Percentiles rank a stretch among this genome's conserved stretches.
Conservation (phyloP, 2,797 vertebrate species). For the Peromyscus melanophrys region DNA sequence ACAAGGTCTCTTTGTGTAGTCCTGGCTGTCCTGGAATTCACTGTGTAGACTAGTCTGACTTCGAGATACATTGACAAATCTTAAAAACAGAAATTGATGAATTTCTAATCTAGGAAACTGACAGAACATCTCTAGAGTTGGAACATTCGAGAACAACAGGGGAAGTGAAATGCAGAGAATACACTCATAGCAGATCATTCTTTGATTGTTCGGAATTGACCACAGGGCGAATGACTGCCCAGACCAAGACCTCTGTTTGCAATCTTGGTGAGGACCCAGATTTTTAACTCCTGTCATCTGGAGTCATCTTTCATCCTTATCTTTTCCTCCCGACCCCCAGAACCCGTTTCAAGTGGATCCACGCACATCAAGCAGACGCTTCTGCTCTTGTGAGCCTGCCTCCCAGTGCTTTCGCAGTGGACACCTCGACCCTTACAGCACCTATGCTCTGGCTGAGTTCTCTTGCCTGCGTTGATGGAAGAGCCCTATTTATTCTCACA, state of each 20-base stretch:
- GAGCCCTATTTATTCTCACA: not conserved
- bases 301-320: not conserved
- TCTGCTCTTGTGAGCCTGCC: not conserved
- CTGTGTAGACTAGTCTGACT: not conserved
- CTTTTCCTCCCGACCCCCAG: not conserved
- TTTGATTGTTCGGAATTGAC: conserved; percentile 12
- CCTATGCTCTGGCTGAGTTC: not conserved
- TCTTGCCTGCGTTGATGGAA: not conserved
- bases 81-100: conserved; percentile 24
- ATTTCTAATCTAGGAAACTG: conserved; percentile 5
- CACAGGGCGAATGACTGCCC: not conserved
- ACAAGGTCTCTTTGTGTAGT: not conserved
- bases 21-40: not conserved
- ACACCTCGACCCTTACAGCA: not conserved
- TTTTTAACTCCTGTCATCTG: not conserved
- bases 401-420: not conserved
- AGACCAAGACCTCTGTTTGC: not conserved
- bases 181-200: not conserved
- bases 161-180: not conserved
- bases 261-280: not conserved
- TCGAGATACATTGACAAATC: not conserved
- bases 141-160: not conserved
- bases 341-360: not conserved
- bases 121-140: not conserved
- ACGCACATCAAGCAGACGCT: not conserved